Evolutionary conservation across 2,113 vertebrate species (phyloP).

Genomic region (Notothenia coriiceps): DNA sequence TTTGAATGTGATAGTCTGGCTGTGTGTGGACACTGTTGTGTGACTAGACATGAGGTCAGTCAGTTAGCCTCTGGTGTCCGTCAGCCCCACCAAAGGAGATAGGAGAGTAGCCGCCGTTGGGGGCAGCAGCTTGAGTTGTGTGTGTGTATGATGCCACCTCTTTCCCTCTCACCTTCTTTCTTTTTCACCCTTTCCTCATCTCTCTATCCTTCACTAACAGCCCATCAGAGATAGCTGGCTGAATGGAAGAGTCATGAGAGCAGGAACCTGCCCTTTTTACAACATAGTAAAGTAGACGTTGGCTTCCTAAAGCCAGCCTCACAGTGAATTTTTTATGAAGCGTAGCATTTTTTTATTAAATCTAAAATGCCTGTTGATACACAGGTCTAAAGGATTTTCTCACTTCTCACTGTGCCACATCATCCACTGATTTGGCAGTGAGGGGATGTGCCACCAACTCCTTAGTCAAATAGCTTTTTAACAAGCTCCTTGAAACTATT

Average conservation of each 20-base stretch:
- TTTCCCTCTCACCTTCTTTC: slow-evolving; percentile 1
- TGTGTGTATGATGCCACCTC: slow-evolving; percentile 5
- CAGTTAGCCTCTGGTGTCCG: slow-evolving; percentile 60
- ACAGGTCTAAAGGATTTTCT: slow-evolving; percentile 51
- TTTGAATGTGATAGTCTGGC: slow-evolving; percentile 30
- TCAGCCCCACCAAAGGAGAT: slow-evolving; percentile 25
- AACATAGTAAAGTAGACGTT: slow-evolving; percentile 46
- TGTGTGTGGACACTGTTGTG: slow-evolving; percentile 53
- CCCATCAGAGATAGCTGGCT: slow-evolving; percentile 17
- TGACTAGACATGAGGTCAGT: slow-evolving; percentile 66
- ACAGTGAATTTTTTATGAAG: slow-evolving; percentile 59
- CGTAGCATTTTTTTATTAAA: slow-evolving; percentile 70
- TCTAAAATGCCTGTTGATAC: slow-evolving; percentile 63
- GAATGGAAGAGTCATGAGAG: slow-evolving; percentile 56
- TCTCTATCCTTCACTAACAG: slow-evolving; percentile 31
- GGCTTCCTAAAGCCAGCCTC: slow-evolving; percentile 32
- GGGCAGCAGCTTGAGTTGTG: slow-evolving; percentile 20
- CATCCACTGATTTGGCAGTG: slow-evolving; percentile 19
- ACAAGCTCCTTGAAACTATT: slow-evolving; percentile 22
- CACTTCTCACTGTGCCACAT: slow-evolving; percentile 11
- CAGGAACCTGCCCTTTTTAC: slow-evolving; percentile 45
- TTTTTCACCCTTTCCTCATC: neutral
- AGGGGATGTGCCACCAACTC: slow-evolving; percentile 1
- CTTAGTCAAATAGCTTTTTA: slow-evolving; percentile 32
- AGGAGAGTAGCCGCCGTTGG: slow-evolving; percentile 12